Percentiles rank a stretch among this genome's conserved stretches.
Conservation (phyloP, 2,888 invertebrate species). For the Chrysolina haemoptera region DNA sequence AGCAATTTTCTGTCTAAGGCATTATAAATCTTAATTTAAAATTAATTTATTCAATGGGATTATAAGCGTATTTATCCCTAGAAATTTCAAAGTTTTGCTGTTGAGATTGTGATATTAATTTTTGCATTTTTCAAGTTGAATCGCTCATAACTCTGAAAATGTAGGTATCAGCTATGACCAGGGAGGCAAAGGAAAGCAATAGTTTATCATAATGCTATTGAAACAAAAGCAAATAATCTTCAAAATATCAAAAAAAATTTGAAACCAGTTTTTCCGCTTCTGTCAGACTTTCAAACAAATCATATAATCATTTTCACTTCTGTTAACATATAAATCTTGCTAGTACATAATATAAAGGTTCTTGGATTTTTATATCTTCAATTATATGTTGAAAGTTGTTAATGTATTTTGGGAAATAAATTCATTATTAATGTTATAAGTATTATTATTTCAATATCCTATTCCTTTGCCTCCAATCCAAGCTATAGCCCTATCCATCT, state of each 20-base stretch:
- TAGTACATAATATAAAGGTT: too few species aligned
- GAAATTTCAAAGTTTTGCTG: too few species aligned
- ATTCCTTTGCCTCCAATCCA: neutral
- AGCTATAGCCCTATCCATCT: neutral
- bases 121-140: neutral
- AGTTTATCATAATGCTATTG: neutral
- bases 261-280: neutral
- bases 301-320: too few species aligned
- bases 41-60: too few species aligned
- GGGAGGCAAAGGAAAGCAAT: slow-evolving; percentile 1
- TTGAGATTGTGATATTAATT: neutral
- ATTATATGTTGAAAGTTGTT: neutral
- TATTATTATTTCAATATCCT: neutral
- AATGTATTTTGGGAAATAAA: neutral
- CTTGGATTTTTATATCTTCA: too few species aligned
- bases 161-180: neutral
- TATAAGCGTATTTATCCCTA: too few species aligned
- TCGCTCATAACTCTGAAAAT: neutral
- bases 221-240: too few species aligned
- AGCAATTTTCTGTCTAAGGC: neutral
- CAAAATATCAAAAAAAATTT: neutral
- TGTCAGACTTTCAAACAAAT: neutral
- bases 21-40: too few species aligned
- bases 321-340: too few species aligned
- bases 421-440: neutral